Conservation (phyloP, 2,797 vertebrate genomes). For the Smutsia gigantea region DNA sequence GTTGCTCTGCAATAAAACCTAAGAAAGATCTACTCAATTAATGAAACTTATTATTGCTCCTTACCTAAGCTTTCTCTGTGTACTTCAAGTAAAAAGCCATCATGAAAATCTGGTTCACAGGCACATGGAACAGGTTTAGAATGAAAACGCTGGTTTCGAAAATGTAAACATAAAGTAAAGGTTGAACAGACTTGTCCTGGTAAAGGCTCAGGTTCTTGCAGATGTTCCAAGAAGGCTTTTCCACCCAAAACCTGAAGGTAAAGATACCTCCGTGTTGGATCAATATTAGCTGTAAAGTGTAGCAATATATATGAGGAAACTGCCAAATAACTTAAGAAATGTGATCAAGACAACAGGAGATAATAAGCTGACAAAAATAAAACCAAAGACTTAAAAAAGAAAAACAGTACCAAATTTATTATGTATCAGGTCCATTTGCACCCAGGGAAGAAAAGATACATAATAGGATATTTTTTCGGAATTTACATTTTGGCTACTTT, state of each 20-base stretch:
- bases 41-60: slow-evolving; percentile 22
- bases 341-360: slow-evolving; percentile 73
- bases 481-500: slow-evolving; percentile 1
- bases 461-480: not conserved
- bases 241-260: slow-evolving; percentile 97
- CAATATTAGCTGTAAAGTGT: slow-evolving; percentile 92
- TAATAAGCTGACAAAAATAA: slow-evolving; percentile 66
- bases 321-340: slow-evolving; percentile 74
- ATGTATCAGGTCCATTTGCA: not conserved
- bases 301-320: slow-evolving; percentile 86
- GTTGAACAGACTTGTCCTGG: slow-evolving; percentile 95
- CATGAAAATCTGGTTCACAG: slow-evolving; percentile 96
- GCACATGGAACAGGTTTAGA: slow-evolving; percentile 97
- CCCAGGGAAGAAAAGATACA: not conserved
- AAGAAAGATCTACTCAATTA: slow-evolving; percentile 36
- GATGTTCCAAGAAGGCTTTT: slow-evolving; percentile 98
- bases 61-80: slow-evolving; percentile 93
- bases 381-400: slow-evolving; percentile 31
- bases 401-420: slow-evolving; percentile 30
- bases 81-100: slow-evolving; percentile 96
- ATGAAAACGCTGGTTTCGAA: slow-evolving; percentile 96
- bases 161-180: slow-evolving; percentile 95
- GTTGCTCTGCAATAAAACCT: not conserved
- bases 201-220: slow-evolving; percentile 95
- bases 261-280: slow-evolving; percentile 94